phyloP scores from a whole-genome alignment of 2,888 invertebrate genomes.

The Podabrus alpinus region DNA sequence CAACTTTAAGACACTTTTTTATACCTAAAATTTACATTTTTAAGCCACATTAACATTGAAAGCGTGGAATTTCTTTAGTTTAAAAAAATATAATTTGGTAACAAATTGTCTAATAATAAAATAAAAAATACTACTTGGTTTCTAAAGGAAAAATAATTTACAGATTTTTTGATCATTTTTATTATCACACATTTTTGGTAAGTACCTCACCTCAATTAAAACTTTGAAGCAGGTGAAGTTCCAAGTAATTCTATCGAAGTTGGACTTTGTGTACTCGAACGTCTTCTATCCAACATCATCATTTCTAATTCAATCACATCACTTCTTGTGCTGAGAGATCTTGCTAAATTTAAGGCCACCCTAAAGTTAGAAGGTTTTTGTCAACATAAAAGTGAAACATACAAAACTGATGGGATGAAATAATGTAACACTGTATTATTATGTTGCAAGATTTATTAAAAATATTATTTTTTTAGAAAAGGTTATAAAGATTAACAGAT shows the following conservation, averaged over 20 bases:
- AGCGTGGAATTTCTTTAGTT: not conserved
- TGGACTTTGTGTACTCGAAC: slow-evolving; percentile 7
- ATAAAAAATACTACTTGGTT: not conserved
- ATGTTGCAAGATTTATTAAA: not conserved
- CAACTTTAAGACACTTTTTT: not conserved
- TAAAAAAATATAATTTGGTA: not conserved
- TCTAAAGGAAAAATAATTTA: not conserved
- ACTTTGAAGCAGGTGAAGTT: not conserved
- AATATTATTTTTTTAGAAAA: not conserved
- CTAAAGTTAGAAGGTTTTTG: slow-evolving; percentile 21
- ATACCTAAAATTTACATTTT: not conserved
- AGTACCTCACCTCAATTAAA: not conserved
- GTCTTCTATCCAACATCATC: slow-evolving; percentile 22
- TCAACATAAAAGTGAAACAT: not conserved
- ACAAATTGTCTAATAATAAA: not conserved
- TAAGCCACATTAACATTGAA: not conserved
- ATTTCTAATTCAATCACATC: slow-evolving; percentile 34
- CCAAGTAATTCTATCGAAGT: not conserved
- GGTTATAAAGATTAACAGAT: not conserved
- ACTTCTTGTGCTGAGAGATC: slow-evolving; percentile 38
- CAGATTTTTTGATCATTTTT: not conserved
- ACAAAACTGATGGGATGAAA: not conserved
- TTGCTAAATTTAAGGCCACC: slow-evolving; percentile 36
- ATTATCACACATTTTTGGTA: not conserved
- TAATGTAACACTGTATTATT: not conserved